Percentiles rank a stretch among this genome's conserved stretches.
Conservation (phyloP, 2,888 invertebrate genomes). For the Lumbricus terrestris region DNA sequence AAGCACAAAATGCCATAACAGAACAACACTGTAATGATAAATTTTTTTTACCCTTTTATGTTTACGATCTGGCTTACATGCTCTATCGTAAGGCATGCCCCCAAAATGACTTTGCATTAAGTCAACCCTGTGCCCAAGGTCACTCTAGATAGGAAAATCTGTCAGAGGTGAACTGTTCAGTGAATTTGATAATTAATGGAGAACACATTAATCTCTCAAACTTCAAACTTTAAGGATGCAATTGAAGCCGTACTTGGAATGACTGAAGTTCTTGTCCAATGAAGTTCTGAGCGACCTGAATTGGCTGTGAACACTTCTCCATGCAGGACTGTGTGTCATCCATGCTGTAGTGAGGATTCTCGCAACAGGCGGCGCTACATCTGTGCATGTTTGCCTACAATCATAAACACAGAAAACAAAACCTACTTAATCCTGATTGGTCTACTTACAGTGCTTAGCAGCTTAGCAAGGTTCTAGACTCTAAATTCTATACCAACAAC, state of each 20-base stretch:
- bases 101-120: no score
- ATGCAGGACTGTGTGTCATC: constrained; percentile 81
- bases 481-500: no score
- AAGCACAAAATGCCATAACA: no score
- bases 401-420: background rate
- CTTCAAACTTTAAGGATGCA: background rate
- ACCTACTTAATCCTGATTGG: background rate
- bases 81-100: no score
- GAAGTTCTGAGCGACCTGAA: constrained; percentile 77
- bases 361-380: constrained; percentile 86
- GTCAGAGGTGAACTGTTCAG: background rate
- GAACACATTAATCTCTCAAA: background rate
- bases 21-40: no score
- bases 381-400: constrained; percentile 72
- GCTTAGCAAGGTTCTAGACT: no score
- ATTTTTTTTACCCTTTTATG: no score
- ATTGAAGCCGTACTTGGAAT: constrained; percentile 61
- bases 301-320: constrained; percentile 73
- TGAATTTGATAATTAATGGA: background rate
- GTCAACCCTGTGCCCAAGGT: no score
- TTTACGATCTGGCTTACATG: no score
- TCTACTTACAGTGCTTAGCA: no score
- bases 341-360: constrained; percentile 70
- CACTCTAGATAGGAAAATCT: no score
- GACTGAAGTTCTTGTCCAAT: constrained; percentile 67